Conservation (phyloP, 1,140 invertebrate species). For the Heliconius himera region DNA sequence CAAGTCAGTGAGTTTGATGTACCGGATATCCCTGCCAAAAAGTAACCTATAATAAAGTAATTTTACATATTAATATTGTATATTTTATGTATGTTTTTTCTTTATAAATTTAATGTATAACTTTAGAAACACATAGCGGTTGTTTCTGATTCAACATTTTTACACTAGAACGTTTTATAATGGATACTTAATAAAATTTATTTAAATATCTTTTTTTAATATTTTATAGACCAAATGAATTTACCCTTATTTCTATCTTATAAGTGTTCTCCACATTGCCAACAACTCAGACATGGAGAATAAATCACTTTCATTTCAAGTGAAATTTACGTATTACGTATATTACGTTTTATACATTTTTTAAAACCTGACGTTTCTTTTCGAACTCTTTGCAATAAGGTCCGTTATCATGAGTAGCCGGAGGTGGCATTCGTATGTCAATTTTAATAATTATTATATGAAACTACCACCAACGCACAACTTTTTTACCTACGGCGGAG, state of each 20-base stretch:
- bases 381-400: no score
- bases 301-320: neutral
- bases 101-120: neutral
- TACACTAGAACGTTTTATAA: neutral
- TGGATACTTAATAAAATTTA: neutral
- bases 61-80: neutral
- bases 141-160: neutral
- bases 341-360: no score
- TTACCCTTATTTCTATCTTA: neutral
- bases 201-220: neutral
- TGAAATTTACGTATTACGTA: no score
- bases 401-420: no score
- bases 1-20: conserved; percentile 77
- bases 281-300: neutral
- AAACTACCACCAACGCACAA: no score
- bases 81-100: neutral
- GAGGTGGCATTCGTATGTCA: no score
- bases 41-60: conserved; percentile 34
- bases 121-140: neutral
- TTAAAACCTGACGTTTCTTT: no score
- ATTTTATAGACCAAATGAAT: neutral
- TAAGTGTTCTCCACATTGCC: neutral
- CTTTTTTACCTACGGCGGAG: no score
- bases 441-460: no score
- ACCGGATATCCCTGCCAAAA: conserved; percentile 55